These are phyloP conservation scores for Ceratotherium simum DNA, from an alignment of 2,113 vertebrate genomes.

Conservation along the genomic window DNA sequence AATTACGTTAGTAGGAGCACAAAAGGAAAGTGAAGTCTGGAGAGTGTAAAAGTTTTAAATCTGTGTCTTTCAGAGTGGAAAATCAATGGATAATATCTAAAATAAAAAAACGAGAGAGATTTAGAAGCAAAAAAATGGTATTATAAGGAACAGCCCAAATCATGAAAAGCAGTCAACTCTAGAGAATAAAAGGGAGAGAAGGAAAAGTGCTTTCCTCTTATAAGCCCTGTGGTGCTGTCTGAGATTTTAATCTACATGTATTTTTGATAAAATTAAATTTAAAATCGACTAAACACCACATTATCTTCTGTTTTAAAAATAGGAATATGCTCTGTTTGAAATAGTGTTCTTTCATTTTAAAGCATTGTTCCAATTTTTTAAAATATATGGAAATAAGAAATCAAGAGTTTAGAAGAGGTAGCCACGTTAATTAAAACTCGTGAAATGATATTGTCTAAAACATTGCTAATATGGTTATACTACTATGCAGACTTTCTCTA, in stretches of 20 bases:
- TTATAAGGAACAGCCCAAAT: not conserved
- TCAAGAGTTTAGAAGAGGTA: not conserved
- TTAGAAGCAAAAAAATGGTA: not conserved
- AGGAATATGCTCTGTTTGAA: not conserved
- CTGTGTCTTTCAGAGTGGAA: not conserved
- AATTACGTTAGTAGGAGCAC: not conserved
- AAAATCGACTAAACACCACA: not conserved
- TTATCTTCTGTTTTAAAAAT: not conserved
- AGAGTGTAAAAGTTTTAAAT: not conserved
- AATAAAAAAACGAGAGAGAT: not conserved
- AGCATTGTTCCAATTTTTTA: not conserved
- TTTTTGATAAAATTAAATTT: not conserved
- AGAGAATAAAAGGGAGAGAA: not conserved
- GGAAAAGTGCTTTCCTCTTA: not conserved
- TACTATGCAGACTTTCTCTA: not conserved
- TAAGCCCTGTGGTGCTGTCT: not conserved
- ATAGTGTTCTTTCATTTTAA: not conserved
- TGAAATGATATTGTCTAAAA: not conserved
- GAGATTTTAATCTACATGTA: not conserved
- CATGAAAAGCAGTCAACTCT: not conserved
- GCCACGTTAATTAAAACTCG: not conserved
- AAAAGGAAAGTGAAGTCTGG: not conserved
- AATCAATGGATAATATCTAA: not conserved
- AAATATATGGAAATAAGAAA: not conserved
- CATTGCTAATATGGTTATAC: not conserved